Evolutionary conservation across 2,888 invertebrate genomes (phyloP).

Genomic region (Abscondita cerata): DNA sequence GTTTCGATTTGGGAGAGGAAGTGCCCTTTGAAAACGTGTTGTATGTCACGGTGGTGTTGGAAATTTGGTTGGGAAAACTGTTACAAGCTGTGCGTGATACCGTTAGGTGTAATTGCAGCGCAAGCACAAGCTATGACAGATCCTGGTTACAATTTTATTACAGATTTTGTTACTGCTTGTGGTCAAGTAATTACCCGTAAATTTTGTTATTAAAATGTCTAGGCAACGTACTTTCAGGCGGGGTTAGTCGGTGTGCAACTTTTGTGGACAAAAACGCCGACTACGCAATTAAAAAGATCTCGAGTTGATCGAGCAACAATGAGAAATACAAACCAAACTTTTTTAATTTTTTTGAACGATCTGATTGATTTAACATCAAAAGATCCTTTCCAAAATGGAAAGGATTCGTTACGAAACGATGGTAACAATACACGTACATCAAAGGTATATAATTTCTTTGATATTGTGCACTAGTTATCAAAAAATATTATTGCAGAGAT

Average conservation of each 20-base stretch:
- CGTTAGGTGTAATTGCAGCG: constrained; percentile 74
- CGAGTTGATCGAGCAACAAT: constrained; percentile 77
- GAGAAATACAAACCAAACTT: constrained; percentile 80
- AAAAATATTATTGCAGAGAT: constrained; percentile 72
- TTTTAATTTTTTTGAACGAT: constrained; percentile 77
- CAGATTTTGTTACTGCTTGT: constrained; percentile 74
- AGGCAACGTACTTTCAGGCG: too few species aligned
- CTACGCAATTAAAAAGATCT: constrained; percentile 73
- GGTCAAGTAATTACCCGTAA: too few species aligned
- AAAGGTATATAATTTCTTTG: constrained; percentile 63
- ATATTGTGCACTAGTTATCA: not conserved
- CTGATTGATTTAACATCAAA: constrained; percentile 85
- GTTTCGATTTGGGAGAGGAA: constrained; percentile 80
- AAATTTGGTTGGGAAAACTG: constrained; percentile 80
- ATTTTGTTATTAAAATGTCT: too few species aligned
- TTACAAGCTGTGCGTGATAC: constrained; percentile 76
- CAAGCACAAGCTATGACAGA: constrained; percentile 72
- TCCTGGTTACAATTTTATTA: constrained; percentile 77
- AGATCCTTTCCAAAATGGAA: constrained; percentile 75
- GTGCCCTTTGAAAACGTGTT: constrained; percentile 75
- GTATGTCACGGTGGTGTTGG: constrained; percentile 80
- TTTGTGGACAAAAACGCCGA: constrained; percentile 88
- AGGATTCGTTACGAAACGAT: constrained; percentile 84
- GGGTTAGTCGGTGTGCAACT: constrained; percentile 84
- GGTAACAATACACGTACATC: constrained; percentile 93